Base-by-base conservation (phyloP, 2,888 invertebrate species). In the Margaritifera margaritifera region DNA sequence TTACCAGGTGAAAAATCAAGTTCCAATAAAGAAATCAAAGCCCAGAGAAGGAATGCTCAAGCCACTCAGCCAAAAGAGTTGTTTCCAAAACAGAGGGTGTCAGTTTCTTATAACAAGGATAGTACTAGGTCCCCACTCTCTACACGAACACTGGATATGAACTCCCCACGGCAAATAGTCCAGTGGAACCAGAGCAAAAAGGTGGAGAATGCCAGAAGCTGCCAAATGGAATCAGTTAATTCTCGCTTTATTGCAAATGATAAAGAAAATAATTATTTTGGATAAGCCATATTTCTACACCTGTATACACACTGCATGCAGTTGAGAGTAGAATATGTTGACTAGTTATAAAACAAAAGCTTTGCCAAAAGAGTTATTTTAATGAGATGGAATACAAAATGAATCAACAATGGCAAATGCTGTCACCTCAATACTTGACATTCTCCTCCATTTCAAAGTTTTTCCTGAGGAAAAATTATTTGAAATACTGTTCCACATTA, bases 141-240 rank as follows among this genome's bases (percentile, higher is more conserved):
- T 0, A 73, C 79, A 5, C 70, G 80, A 58, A 80, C 72, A 27
- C 64, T 80, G 18, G 82, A 84, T 64, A 79, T 80, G 69, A 83
- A 84, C 74, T 85, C 85, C 8, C 85, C 85, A 5, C 69, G 80
- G 1, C 69, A 74, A 42, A 82, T 85, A 52, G 75, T 85, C 22
- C 85, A 84, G 66, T 65, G 79, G 42, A 85, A 84, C 72, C 85
- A 84, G 61, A 74, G 76, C 15, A 80, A 78, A 63, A 79, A 80
- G 50, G 53, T 83, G 22, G 81, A 78, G 25, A 79, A 77, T 24
- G 74, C 77, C 51, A 72, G 74, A 57, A 74, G 64, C 0, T 80
- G 82, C 75, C 67, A 73, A 27, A 68, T 71, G 53, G 80, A 78
- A 31, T 66, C 70, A 11, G 54, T 68, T 11, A 64, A 50, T 24